These are phyloP conservation scores for Alectoris magna DNA, from an alignment of 2,797 vertebrate genomes.

Conservation along the genomic window DNA sequence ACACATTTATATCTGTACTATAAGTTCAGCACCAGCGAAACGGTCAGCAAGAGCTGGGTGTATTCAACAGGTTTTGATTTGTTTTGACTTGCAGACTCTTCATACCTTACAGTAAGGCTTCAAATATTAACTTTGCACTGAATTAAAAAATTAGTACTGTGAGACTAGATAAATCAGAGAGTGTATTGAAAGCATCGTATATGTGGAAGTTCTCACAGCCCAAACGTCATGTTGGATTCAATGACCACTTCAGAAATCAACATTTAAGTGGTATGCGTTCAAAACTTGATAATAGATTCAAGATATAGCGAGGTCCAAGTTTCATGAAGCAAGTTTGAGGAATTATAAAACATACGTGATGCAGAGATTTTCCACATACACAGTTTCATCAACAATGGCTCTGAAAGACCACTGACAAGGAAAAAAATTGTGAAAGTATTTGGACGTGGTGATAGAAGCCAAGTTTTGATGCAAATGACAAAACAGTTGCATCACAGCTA, in stretches of 20 bases:
- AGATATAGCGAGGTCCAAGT: neutral
- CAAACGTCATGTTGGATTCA: neutral
- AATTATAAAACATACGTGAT: neutral
- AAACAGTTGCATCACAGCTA: neutral
- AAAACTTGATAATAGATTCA: neutral
- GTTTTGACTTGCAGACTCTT: neutral
- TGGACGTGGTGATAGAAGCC: neutral
- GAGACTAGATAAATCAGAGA: neutral
- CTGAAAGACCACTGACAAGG: neutral
- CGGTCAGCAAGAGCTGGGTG: neutral
- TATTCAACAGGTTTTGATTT: constrained; percentile 28
- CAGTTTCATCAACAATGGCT: neutral
- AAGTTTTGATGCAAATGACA: neutral
- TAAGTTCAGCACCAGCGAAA: constrained; percentile 32
- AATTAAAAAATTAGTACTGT: neutral
- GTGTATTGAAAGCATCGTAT: neutral
- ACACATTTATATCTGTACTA: neutral
- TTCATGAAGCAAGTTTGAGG: neutral
- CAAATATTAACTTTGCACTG: neutral
- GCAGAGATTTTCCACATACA: neutral
- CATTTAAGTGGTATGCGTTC: neutral
- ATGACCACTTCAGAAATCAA: neutral
- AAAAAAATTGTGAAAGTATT: neutral
- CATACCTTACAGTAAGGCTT: neutral
- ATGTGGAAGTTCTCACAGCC: neutral